Evolutionary conservation across 2,797 vertebrate genomes (phyloP).

Genomic region (Oryzias dopingdopingensis): DNA sequence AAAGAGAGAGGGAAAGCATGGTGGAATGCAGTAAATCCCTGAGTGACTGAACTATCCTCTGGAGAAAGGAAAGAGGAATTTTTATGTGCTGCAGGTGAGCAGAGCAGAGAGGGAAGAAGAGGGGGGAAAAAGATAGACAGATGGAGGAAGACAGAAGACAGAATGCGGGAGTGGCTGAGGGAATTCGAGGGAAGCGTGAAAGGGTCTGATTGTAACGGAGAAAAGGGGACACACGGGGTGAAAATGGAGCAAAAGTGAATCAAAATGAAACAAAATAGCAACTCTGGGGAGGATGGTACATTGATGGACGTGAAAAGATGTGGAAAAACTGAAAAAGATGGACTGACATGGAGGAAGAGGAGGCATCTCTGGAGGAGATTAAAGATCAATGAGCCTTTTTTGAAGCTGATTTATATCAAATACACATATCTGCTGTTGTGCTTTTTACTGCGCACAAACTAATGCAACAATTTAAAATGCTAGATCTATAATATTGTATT

Average conservation of each 20-base stretch:
- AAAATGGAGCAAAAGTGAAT: conserved; percentile 60
- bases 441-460: too few relatives aligned
- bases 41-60: conserved; percentile 76
- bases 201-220: conserved; percentile 66
- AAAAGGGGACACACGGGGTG: conserved; percentile 53
- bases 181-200: conserved; percentile 68
- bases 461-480: too few relatives aligned
- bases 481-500: too few relatives aligned
- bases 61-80: conserved; percentile 84
- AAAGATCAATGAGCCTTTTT: too few relatives aligned
- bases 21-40: conserved; percentile 83
- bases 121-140: conserved; percentile 57
- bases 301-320: conserved; percentile 37
- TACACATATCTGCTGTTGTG: too few relatives aligned
- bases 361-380: conserved; percentile 45
- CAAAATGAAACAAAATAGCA: conserved; percentile 53
- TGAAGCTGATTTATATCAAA: too few relatives aligned
- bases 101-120: conserved; percentile 59
- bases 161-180: conserved; percentile 67
- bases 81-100: conserved; percentile 88
- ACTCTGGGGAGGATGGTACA: conserved; percentile 30
- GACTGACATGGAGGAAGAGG: conserved; percentile 27
- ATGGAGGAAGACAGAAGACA: conserved; percentile 61
- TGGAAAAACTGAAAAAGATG: conserved; percentile 49
- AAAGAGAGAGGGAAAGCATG: conserved; percentile 59